Evolutionary conservation across 2,888 invertebrate genomes (phyloP).

Genomic region (Congeria kusceri): DNA sequence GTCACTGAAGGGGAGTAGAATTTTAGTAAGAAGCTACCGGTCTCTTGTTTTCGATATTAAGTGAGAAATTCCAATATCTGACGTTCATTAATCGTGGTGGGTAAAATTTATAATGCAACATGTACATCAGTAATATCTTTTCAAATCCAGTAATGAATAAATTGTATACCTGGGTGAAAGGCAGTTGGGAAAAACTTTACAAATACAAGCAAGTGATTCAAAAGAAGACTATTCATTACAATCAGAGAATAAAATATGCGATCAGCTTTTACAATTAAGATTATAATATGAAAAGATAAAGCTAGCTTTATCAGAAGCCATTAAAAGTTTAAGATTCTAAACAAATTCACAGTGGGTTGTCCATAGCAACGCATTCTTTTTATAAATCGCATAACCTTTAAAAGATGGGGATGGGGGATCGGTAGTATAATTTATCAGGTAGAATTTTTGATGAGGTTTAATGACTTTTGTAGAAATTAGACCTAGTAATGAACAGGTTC

Average conservation of each 20-base stretch:
- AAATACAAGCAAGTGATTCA: slow-evolving; percentile 49
- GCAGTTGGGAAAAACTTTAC: slow-evolving; percentile 49
- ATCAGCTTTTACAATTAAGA: slow-evolving; percentile 71
- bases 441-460: slow-evolving; percentile 47
- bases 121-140: slow-evolving; percentile 60
- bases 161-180: slow-evolving; percentile 67
- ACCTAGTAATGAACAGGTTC: slow-evolving; percentile 17
- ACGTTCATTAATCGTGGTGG: slow-evolving; percentile 62
- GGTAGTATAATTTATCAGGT: slow-evolving; percentile 33
- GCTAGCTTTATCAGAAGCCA: slow-evolving; percentile 51
- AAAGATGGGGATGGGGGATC: slow-evolving; percentile 25
- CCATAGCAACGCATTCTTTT: slow-evolving; percentile 62
- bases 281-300: slow-evolving; percentile 75
- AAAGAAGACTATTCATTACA: slow-evolving; percentile 65
- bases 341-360: slow-evolving; percentile 59
- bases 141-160: slow-evolving; percentile 62
- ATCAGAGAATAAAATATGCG: slow-evolving; percentile 71
- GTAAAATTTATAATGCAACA: slow-evolving; percentile 57
- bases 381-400: slow-evolving; percentile 41
- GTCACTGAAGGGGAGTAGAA: slow-evolving; percentile 71
- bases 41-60: slow-evolving; percentile 66
- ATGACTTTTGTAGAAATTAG: slow-evolving; percentile 42
- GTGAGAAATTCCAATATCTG: slow-evolving; percentile 66
- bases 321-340: slow-evolving; percentile 59
- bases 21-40: slow-evolving; percentile 67